Evolutionary conservation across 30 jellyfish, hydroid and myxozoan species (phyloP), one percentile per base, ranked within the genome.

Genomic region (Chrysaora quinquecirrha): DNA sequence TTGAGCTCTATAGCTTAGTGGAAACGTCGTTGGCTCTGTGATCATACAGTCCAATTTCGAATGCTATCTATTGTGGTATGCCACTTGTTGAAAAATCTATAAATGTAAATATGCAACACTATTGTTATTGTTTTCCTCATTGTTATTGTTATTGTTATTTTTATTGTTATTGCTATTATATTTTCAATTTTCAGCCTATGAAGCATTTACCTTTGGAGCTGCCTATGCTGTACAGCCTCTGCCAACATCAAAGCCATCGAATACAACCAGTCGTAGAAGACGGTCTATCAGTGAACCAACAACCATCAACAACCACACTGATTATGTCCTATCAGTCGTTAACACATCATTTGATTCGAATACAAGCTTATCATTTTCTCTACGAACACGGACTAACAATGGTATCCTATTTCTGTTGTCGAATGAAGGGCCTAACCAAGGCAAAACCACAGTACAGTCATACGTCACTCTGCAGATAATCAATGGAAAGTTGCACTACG

Each of bases 341-440:
- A 61, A 72, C 56, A 64, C 82, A 2, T 49, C 70, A 3, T 69
- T 83, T 43, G 33, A 75, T 24, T 20, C 76, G 12, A 69, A n/a
- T 10, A 9, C 94, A 16, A 31, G 54, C 27, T 21, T 83, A 9
- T 70, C 87, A 1, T 25, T 68, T 14, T 83, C 75, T 6, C 27
- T 83, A 1, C 79, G 94, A 9, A 84, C 95, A 6, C 38, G 95
- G n/a, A 43, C 56, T 30, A 21, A 30, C 0, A 52, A 64, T 49
- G 95, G 95, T 1, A 46, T 84, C 28, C 35, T 84, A 14, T 56
- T 70, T 35, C 19, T 75, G 3, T 25, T 84, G 14, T 73, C 89
- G 29, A 76, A 31, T 46, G 64, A 58, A 31, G 67, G 78, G 32
- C 78, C 87, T 3, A 50, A 33, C 24, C 20, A 46, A n/a, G 62